Evolutionary conservation across 2,797 vertebrate species (phyloP).

Genomic region (Sparidentex hasta): DNA sequence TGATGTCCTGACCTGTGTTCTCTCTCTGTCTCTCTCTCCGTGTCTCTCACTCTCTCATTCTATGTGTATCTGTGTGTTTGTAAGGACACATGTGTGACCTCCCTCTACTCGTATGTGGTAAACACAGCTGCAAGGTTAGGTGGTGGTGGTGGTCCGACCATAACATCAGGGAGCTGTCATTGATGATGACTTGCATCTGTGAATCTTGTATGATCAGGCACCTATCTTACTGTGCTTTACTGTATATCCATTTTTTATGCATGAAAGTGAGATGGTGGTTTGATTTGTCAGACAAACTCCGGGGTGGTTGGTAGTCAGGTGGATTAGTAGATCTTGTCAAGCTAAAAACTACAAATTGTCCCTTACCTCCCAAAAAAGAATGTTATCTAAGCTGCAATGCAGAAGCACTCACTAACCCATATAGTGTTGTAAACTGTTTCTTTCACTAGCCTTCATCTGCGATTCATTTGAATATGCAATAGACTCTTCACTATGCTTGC

Average conservation of each 20-base stretch:
- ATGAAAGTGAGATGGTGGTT: background rate
- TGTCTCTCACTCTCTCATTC: too few relatives aligned
- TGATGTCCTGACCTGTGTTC: conserved; percentile 37
- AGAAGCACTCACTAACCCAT: background rate
- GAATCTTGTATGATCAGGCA: background rate
- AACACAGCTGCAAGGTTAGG: conserved; percentile 66
- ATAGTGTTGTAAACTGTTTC: background rate
- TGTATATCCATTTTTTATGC: background rate
- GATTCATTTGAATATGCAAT: background rate
- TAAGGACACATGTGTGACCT: conserved; percentile 40
- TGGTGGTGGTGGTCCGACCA: conserved; percentile 11
- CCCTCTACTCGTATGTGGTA: conserved; percentile 31
- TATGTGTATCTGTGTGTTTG: conserved; percentile 45
- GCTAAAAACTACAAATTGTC: background rate
- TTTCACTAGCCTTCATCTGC: background rate
- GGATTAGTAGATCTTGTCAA: background rate
- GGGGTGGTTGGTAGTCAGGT: background rate
- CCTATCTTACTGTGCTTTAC: background rate
- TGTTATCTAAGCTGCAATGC: background rate
- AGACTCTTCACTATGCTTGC: background rate
- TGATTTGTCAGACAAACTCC: background rate
- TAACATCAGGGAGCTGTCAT: conserved; percentile 12
- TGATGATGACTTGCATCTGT: conserved; percentile 11
- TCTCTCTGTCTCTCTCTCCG: background rate
- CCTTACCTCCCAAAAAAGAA: background rate